Conservation (phyloP, 1,140 invertebrate species). For the Calliopsis andreniformis region DNA sequence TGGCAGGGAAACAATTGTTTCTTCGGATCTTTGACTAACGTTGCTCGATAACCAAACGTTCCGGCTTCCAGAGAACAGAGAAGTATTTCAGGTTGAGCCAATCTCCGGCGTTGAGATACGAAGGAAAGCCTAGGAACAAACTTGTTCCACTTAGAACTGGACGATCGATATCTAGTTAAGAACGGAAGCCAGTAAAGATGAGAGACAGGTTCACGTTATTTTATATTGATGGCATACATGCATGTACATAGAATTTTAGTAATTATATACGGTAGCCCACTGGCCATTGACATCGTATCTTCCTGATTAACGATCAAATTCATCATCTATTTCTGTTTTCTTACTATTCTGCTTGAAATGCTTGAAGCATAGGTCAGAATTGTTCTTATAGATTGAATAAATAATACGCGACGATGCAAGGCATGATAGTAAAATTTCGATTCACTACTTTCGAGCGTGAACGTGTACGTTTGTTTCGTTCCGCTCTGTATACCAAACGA, state of each 20-base stretch:
- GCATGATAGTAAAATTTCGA: neutral
- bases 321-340: neutral
- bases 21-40: too few species aligned
- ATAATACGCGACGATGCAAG: too few species aligned
- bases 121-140: neutral
- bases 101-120: too few species aligned
- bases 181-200: neutral
- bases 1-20: too few species aligned
- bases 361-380: too few species aligned
- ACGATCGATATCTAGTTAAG: neutral
- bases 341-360: neutral
- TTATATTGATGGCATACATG: neutral
- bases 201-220: neutral
- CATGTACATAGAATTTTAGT: too few species aligned
- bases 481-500: neutral
- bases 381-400: too few species aligned
- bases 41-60: too few species aligned
- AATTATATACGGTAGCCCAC: too few species aligned
- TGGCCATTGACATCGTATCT: too few species aligned
- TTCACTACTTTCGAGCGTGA: neutral
- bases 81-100: neutral
- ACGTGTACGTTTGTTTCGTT: slow-evolving; percentile 3
- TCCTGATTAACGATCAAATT: too few species aligned
- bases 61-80: neutral
- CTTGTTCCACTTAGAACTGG: neutral